Conservation (phyloP, 2,888 invertebrate species). For the Taphrorychus bicolor region DNA sequence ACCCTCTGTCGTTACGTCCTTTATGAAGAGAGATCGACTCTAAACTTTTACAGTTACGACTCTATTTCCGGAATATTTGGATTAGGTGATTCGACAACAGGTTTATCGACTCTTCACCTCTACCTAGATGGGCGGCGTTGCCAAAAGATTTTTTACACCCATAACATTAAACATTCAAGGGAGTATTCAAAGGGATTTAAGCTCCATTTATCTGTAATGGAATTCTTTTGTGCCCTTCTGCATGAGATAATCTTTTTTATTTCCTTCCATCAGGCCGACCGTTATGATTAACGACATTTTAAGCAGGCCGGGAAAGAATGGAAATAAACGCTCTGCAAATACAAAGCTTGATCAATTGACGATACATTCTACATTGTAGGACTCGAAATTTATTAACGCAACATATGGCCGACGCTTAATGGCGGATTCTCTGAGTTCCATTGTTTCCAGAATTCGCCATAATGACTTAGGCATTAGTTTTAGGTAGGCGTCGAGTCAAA, state of each 20-base stretch:
- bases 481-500: neutral
- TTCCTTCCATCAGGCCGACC: neutral
- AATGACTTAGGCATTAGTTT: neutral
- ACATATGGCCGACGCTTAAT: neutral
- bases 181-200: neutral
- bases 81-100: slow-evolving; percentile 3
- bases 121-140: too few species aligned
- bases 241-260: slow-evolving; percentile 20
- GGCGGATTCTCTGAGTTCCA: neutral
- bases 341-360: neutral
- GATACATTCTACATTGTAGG: neutral
- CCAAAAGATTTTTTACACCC: too few species aligned
- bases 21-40: neutral
- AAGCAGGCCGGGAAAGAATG: slow-evolving; percentile 2
- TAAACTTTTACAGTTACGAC: slow-evolving; percentile 4
- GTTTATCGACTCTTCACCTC: slow-evolving; percentile 1
- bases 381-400: neutral
- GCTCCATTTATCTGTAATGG: slow-evolving; percentile 18
- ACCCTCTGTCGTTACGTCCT: slow-evolving; percentile 12
- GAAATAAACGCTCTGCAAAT: neutral
- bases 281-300: slow-evolving; percentile 4
- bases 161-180: too few species aligned
- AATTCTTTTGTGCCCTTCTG: slow-evolving; percentile 20
- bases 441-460: neutral
- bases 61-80: neutral